Conservation (phyloP, 2,888 invertebrate genomes). For the Drosophila birchii region DNA sequence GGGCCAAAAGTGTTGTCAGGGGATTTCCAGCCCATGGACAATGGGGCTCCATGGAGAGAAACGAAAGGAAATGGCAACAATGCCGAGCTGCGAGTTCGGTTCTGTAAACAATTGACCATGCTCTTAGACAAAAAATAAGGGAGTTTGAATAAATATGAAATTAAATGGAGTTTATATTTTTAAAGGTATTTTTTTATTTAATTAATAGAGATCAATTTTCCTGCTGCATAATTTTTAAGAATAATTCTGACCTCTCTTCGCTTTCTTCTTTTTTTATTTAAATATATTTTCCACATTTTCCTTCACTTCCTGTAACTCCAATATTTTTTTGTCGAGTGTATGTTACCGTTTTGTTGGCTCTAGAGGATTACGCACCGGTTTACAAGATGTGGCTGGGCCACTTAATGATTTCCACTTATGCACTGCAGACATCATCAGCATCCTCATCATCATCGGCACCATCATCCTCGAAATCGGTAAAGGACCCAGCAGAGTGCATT, state of each 20-base stretch:
- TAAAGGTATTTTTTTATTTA: too few relatives aligned
- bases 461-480: slow-evolving; percentile 43
- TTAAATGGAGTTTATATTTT: background rate
- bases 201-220: too few relatives aligned
- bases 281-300: background rate
- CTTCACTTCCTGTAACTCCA: fast-evolving
- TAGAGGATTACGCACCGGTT: slow-evolving; percentile 73
- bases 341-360: slow-evolving; percentile 5
- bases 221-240: too few relatives aligned
- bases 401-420: slow-evolving; percentile 80
- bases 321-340: slow-evolving; percentile 3
- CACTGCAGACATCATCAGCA: slow-evolving; percentile 66
- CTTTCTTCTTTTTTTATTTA: background rate
- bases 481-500: slow-evolving; percentile 58
- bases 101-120: slow-evolving; percentile 70
- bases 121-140: background rate
- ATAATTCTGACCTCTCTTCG: too few relatives aligned
- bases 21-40: slow-evolving; percentile 68
- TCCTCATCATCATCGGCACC: slow-evolving; percentile 42
- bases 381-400: slow-evolving; percentile 72
- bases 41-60: slow-evolving; percentile 57
- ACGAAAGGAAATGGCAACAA: slow-evolving; percentile 72
- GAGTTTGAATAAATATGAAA: background rate
- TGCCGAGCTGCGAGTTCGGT: slow-evolving; percentile 43
- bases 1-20: slow-evolving; percentile 77